Conservation (phyloP, 2,797 vertebrate species). For the Cuculus canorus region DNA sequence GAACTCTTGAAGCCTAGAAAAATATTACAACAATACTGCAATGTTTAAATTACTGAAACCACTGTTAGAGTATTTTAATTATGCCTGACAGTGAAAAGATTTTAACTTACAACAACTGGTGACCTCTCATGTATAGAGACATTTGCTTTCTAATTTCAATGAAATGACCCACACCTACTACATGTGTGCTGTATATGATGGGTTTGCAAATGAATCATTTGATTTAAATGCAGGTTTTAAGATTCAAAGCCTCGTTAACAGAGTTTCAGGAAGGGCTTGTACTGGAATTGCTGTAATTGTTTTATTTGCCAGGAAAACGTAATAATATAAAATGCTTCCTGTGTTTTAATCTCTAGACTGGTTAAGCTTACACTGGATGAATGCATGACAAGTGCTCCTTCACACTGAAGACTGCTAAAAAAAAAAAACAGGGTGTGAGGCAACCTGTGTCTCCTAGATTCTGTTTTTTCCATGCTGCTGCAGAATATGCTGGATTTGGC, state of each 20-base stretch:
- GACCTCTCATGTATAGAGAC: slow-evolving; percentile 78
- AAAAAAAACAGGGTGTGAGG: background rate
- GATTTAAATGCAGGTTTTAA: slow-evolving; percentile 67
- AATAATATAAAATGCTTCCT: slow-evolving; percentile 27
- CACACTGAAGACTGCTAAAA: background rate
- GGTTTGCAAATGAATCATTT: slow-evolving; percentile 72
- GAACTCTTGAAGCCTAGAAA: slow-evolving; percentile 81
- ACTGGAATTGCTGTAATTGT: slow-evolving; percentile 30
- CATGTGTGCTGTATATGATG: slow-evolving; percentile 56
- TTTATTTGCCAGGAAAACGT: slow-evolving; percentile 41
- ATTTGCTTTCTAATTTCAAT: slow-evolving; percentile 78
- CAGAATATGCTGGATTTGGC: slow-evolving; percentile 22
- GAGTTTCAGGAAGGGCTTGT: background rate
- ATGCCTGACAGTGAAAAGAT: slow-evolving; percentile 74
- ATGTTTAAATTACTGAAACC: slow-evolving; percentile 79
- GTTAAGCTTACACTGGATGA: slow-evolving; percentile 15
- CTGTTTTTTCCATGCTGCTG: slow-evolving; percentile 57
- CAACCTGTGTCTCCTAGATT: slow-evolving; percentile 18
- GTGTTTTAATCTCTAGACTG: slow-evolving; percentile 31
- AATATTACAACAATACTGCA: slow-evolving; percentile 83
- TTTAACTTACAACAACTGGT: slow-evolving; percentile 75
- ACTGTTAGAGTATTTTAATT: slow-evolving; percentile 79
- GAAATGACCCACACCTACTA: slow-evolving; percentile 76
- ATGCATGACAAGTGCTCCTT: background rate
- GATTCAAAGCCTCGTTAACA: slow-evolving; percentile 51